Conservation (phyloP, 2,797 vertebrate genomes). For the Ctenosaura bakeri region DNA sequence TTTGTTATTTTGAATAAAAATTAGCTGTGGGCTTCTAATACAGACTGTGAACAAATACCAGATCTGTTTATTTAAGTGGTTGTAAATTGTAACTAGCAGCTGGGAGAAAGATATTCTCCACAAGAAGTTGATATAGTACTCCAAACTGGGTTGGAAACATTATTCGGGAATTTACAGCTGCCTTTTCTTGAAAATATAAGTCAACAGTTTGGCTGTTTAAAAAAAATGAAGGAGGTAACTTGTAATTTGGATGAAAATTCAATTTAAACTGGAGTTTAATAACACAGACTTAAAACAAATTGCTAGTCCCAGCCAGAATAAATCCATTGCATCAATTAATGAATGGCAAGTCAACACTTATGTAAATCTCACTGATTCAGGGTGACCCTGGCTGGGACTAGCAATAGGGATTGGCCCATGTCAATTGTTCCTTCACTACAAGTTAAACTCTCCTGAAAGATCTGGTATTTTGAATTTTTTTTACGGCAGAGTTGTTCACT, state of each 20-base stretch:
- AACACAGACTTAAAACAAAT: neutral
- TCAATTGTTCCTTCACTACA: constrained; percentile 23
- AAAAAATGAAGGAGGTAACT: neutral
- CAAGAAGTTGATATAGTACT: neutral
- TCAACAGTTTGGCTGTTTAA: neutral
- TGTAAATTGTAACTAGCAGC: neutral
- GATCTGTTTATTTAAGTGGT: neutral
- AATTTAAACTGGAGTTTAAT: neutral
- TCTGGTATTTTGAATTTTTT: constrained; percentile 46
- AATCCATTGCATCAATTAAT: no score
- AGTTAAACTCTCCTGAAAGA: constrained; percentile 20
- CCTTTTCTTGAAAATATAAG: neutral
- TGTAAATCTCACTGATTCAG: no score
- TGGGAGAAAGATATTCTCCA: neutral
- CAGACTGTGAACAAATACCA: neutral
- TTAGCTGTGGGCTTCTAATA: neutral
- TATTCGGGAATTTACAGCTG: neutral
- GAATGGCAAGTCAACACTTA: no score
- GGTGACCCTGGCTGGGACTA: no score
- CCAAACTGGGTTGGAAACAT: neutral
- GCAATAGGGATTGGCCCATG: neutral
- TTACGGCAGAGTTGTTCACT: constrained; percentile 48
- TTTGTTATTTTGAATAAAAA: neutral
- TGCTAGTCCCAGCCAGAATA: no score
- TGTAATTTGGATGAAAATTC: neutral